Evolutionary conservation across 2,888 invertebrate genomes (phyloP).

Genomic region (Perizoma flavofasciatum): DNA sequence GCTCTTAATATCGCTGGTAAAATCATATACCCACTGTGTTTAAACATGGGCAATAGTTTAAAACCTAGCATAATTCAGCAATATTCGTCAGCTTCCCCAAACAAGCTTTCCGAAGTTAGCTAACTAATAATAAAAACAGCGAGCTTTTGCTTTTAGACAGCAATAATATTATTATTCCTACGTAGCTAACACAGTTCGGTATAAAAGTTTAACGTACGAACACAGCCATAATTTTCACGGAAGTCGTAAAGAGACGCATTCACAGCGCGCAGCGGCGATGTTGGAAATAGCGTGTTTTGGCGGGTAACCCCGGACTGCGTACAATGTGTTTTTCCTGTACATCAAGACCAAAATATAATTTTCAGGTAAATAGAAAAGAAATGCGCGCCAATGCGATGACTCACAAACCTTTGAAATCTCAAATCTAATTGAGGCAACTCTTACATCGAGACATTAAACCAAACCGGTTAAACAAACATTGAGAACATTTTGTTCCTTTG

Average conservation of each 20-base stretch:
- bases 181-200: slow-evolving; percentile 53
- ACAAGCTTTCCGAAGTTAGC: slow-evolving; percentile 30
- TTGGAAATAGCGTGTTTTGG: slow-evolving; percentile 70
- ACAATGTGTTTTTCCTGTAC: slow-evolving; percentile 32
- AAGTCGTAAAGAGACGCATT: slow-evolving; percentile 72
- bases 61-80: not conserved
- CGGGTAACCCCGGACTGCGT: slow-evolving; percentile 52
- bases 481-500: not conserved
- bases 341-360: slow-evolving; percentile 8
- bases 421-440: not conserved
- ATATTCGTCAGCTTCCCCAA: slow-evolving; percentile 15
- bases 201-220: slow-evolving; percentile 77
- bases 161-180: slow-evolving; percentile 62
- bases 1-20: too few species aligned
- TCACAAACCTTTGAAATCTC: not conserved
- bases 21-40: too few species aligned
- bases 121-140: slow-evolving; percentile 41
- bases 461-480: not conserved
- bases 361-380: slow-evolving; percentile 7
- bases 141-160: slow-evolving; percentile 49
- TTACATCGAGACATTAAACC: too few species aligned
- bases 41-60: not conserved
- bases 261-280: slow-evolving; percentile 58
- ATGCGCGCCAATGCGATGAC: not conserved
- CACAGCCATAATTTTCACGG: slow-evolving; percentile 72